Percentiles rank a stretch among this genome's conserved stretches.
These are phyloP conservation scores for Macquaria australasica DNA, from an alignment of 2,113 vertebrate genomes.

Conservation along the genomic window DNA sequence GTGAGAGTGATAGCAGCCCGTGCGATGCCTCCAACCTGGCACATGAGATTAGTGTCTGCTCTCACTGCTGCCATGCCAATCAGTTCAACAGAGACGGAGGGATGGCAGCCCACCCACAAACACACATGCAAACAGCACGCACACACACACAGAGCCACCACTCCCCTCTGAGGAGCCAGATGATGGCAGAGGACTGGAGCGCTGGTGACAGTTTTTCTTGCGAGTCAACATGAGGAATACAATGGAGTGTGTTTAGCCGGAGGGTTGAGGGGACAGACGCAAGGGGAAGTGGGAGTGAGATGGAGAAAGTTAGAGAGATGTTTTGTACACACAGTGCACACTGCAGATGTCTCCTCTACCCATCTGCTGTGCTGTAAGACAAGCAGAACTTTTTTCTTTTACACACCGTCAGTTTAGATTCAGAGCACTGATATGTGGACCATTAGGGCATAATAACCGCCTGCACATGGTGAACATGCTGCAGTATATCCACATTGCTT, in stretches of 20 bases:
- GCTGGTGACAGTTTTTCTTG: constrained; percentile 68
- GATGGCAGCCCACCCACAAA: constrained; percentile 70
- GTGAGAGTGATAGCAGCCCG: constrained; percentile 55
- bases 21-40: constrained; percentile 65
- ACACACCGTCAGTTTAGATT: constrained; percentile 26
- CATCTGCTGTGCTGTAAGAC: constrained; percentile 51
- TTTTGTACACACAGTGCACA: constrained; percentile 49
- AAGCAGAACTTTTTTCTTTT: constrained; percentile 16
- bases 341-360: constrained; percentile 62
- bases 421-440: neutral
- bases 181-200: constrained; percentile 60
- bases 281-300: neutral
- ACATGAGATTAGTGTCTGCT: constrained; percentile 72
- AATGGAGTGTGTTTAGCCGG: constrained; percentile 68
- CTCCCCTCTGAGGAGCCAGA: constrained; percentile 57
- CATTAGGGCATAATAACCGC: neutral
- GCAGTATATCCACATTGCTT: neutral
- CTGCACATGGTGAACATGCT: neutral
- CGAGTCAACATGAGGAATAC: constrained; percentile 65
- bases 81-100: constrained; percentile 56
- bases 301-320: constrained; percentile 45
- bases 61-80: constrained; percentile 71
- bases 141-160: constrained; percentile 25
- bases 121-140: constrained; percentile 59
- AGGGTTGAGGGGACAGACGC: constrained; percentile 59